These are phyloP conservation scores for Galendromus occidentalis DNA, from an alignment of 1,140 invertebrate genomes.

Conservation along the genomic window DNA sequence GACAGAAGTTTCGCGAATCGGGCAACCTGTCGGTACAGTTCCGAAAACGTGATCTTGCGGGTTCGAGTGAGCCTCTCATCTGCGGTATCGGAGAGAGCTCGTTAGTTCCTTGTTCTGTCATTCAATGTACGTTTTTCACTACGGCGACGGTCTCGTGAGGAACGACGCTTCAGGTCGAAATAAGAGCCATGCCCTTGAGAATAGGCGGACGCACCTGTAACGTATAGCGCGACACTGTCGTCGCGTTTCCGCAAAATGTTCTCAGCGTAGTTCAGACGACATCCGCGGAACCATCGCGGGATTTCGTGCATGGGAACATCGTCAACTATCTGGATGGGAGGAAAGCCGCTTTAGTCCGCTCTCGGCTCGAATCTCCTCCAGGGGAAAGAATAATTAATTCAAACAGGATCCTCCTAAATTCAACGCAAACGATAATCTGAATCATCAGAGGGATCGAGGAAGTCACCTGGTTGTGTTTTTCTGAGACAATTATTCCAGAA, in stretches of 20 bases:
- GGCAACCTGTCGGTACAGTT: constrained; percentile 13
- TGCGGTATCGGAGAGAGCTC: no score
- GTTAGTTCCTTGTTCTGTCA: no score
- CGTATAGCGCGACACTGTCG: constrained; percentile 18
- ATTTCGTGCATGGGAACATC: constrained; percentile 15
- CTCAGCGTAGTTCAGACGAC: constrained; percentile 23
- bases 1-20: constrained; percentile 12
- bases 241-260: constrained; percentile 21
- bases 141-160: no score
- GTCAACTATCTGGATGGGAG: background rate
- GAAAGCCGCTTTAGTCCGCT: background rate
- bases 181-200: background rate
- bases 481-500: background rate
- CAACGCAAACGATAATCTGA: background rate
- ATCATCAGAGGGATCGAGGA: no score
- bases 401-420: background rate
- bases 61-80: background rate
- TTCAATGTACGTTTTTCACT: no score
- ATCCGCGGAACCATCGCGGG: constrained; percentile 23
- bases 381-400: background rate
- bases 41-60: constrained; percentile 12
- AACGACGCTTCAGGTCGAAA: no score
- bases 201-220: constrained; percentile 14
- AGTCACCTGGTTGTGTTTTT: background rate
- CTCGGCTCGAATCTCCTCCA: no score